Evolutionary conservation across 2,797 vertebrate genomes (phyloP).

Genomic region (Coccyzus lansbergi): DNA sequence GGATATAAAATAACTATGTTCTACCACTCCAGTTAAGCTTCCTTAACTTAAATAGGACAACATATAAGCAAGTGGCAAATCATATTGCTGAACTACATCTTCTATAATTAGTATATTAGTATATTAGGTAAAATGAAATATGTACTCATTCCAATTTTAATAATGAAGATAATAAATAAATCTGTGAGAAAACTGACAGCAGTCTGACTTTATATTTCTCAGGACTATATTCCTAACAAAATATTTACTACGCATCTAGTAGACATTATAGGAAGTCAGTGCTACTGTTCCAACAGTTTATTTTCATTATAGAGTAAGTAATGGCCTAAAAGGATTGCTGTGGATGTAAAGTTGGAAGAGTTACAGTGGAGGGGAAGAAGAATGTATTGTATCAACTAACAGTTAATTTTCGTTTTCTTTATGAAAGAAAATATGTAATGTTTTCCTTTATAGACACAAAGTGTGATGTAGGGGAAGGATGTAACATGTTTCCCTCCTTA

Average conservation of each 20-base stretch:
- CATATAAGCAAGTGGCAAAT: not conserved
- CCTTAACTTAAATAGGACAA: not conserved
- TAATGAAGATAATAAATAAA: not conserved
- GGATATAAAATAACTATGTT: not conserved
- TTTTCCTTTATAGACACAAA: not conserved
- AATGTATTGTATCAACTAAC: not conserved
- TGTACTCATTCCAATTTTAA: not conserved
- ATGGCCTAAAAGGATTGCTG: not conserved
- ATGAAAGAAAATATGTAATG: not conserved
- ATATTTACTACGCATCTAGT: not conserved
- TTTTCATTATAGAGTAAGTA: not conserved
- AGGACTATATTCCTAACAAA: not conserved
- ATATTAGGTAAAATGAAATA: not conserved
- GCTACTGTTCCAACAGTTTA: not conserved
- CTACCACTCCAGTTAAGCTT: not conserved
- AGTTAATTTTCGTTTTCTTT: not conserved
- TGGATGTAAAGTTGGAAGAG: not conserved
- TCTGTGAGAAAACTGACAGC: not conserved
- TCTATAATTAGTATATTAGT: not conserved
- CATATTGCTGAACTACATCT: not conserved
- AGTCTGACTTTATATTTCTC: not conserved
- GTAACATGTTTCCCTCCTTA: not conserved
- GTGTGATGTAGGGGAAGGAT: not conserved
- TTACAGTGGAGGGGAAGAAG: not conserved
- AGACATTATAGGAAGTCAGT: not conserved